Percentiles rank a stretch among this genome's conserved stretches.
These are phyloP conservation scores for Zygogramma bicolorata DNA, from an alignment of 2,888 invertebrate species.

Conservation along the genomic window DNA sequence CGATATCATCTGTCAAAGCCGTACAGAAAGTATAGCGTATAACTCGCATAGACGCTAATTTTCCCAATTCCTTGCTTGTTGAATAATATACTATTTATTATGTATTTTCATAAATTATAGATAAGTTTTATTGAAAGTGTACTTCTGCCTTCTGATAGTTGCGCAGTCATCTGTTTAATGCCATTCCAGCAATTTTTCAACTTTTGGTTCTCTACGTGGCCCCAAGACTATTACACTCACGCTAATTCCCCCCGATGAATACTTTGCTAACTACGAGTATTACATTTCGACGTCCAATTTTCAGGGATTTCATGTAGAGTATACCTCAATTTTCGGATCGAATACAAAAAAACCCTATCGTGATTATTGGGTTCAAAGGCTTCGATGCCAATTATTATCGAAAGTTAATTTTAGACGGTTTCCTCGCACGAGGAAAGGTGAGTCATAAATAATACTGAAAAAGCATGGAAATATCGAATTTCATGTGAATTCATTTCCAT, in stretches of 20 bases:
- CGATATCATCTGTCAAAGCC: too few relatives aligned
- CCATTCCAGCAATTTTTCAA: background rate
- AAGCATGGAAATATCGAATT: background rate
- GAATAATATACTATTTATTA: too few relatives aligned
- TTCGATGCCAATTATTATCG: conserved; percentile 18
- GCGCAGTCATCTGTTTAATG: too few relatives aligned
- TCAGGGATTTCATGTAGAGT: background rate
- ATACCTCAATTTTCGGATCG: conserved; percentile 7
- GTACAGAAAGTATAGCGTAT: too few relatives aligned
- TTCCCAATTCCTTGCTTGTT: too few relatives aligned
- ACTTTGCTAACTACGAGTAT: background rate
- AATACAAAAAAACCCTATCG: conserved; percentile 14
- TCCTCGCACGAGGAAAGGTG: background rate
- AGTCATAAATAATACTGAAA: too few relatives aligned
- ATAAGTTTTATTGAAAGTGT: too few relatives aligned
- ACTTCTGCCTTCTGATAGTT: too few relatives aligned
- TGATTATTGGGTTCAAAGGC: conserved; percentile 10
- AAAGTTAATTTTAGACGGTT: conserved; percentile 10
- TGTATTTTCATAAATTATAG: too few relatives aligned
- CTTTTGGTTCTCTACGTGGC: background rate
- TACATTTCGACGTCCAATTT: conserved; percentile 6
- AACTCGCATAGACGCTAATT: too few relatives aligned
- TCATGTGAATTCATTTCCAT: too few relatives aligned
- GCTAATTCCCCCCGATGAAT: conserved; percentile 1
- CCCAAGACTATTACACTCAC: background rate